Base-by-base conservation (phyloP, 2,888 invertebrate genomes). In the Volucella inanis region DNA sequence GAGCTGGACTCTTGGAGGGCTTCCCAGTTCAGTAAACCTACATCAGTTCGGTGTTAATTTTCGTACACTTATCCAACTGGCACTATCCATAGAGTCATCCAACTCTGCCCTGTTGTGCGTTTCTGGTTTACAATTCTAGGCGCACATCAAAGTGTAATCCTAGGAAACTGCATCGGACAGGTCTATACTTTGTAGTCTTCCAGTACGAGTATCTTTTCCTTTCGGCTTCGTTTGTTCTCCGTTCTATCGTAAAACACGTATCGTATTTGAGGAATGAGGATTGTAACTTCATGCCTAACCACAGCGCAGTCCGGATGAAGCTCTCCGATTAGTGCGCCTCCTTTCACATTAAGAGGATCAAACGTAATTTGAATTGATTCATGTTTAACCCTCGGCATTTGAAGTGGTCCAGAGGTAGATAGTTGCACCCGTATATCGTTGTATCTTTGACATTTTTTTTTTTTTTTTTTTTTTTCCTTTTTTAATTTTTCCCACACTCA, bases 91-190 rank as follows among this genome's bases (percentile, higher is more conserved):
- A 31, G 6, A 31, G 31, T 31, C 31, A 31, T 31, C 31, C 31
- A 31, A 31, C 31, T 31, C n/a, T 65, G 1, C 12, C 12, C 12
- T 54, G 31, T 45, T 57, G 57, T 68, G 55, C 57, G 55, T 68
- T 68, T 45, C 45, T 43, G 8, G 14, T 14, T n/a, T 38, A 38
- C 55, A 68, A 31, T 31, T 31, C 31, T 6, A 31, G 31, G 31
- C 31, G 31, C 31, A 31, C 77, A 67, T 82, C 78, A 72, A 72
- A 78, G 67, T 67, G 61, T 78, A 83, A 78, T 72, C 82, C 62
- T 54, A 54, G 65, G 47, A 71, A 77, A 68, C 67, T 72, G 78
- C 49, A 74, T 67, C 49, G 67, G 71, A 71, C 57, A 72, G 54
- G 22, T 41, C 49, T 57, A 49, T 59, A 59, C 62, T 38, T 54